Evolutionary conservation across 1,140 invertebrate species (phyloP), one percentile per base, ranked within the genome.

Genomic region (Rhagoletis zephyria): DNA sequence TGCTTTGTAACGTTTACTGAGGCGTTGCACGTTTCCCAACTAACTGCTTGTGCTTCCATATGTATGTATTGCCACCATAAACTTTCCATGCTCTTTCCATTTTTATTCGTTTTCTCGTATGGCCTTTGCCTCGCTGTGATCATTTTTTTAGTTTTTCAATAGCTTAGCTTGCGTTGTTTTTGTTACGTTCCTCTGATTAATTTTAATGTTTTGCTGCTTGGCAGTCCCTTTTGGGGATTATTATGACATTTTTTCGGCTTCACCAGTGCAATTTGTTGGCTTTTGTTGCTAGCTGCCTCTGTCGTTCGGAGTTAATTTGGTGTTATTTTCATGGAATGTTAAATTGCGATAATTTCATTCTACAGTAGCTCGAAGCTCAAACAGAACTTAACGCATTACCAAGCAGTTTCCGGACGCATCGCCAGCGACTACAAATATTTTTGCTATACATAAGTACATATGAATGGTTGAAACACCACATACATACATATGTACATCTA

Each of bases 241-340:
- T 74, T 74, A 48, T 48, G 67, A 40, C 14, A 48, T 48, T 74
- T 74, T 74, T 74, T 63, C 30, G 30, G 30, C 30, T 30, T 30
- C 40, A 74, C 3, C 16, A 7, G 45, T 74, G 42, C 42, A 12
- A 48, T 67, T 67, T 67, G 30, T 67, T 67, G 51, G 10, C 51
- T 70, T 30, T 45, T 48, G 42, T 16, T 74, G 42, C 42, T 74
- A 30, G 42, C n/a, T 48, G 14, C 42, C 45, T 48, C 42, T 48
- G 42, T 3, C 67, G 67, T 48, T 74, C 42, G 40, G 45, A 45
- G 10, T 45, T 16, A 74, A 74, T 74, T 74, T 74, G 67, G 14
- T 45, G 40, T 74, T 74, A 48, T 74, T 74, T 74, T 74, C 67
- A 74, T 12, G 67, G 67, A 74, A 74, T 74, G 67, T 74, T 74